Evolutionary conservation across 2,797 vertebrate genomes (phyloP), one percentile per base, ranked within the genome.

Genomic region (Crypturellus tataupa): DNA sequence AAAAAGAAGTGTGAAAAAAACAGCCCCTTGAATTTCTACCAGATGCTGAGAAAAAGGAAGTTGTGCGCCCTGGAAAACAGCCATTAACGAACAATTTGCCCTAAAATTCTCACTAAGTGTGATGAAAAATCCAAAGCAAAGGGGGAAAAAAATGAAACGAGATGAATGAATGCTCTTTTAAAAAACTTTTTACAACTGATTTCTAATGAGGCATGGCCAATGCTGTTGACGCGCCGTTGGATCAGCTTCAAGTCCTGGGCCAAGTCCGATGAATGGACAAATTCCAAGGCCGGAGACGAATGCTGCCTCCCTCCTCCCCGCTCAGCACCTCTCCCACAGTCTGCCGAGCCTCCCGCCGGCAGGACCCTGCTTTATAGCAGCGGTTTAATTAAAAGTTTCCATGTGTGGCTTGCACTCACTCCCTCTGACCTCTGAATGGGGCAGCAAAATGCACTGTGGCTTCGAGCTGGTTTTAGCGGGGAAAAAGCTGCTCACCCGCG

Each of bases 331-430:
- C 73, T 97, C 75, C 90, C 80, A 39, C 87, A 84, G 64, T 35
- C 81, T 94, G n/a, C 76, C 85, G 80, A 88, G 87, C 89, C 46
- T 62, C 89, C 82, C 68, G 76, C 73, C 79, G 92, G 85, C 94
- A 86, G 29, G 4, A 77, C 77, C 87, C 2, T 4, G 39, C 51
- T 86, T 59, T 88, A 14, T 84, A 93, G 94, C 90, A 92, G 90
- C 25, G 68, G 87, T 94, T 96, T 96, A 97, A 97, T 97, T 95
- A 96, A 91, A 96, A 91, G 81, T 97, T 97, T 97, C 95, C 96
- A 89, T 85, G 76, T 0, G 14, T 58, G 51, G 39, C 42, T 73
- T 0, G 24, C 42, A 75, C 91, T 93, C 89, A 27, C 91, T 95
- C 81, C 81, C 40, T 10, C 58, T 16, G 3, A 82, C 44, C 37